A percentile compares a stretch with the other conserved stretches of the same genome.
Conservation (phyloP, 1,140 invertebrate species). For the Solenopsis fugax region DNA sequence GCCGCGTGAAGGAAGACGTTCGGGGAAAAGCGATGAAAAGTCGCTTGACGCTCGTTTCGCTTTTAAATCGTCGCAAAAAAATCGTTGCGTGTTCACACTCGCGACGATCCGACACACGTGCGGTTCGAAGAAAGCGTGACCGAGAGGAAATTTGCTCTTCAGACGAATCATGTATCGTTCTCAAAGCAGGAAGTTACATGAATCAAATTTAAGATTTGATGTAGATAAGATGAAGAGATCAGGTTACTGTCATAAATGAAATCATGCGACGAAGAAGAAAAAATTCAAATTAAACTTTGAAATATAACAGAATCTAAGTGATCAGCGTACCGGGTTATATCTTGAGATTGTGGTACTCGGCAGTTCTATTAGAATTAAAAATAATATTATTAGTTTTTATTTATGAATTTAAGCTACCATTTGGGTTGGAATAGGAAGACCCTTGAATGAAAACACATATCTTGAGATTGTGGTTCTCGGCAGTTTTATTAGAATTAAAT, state of each 20-base stretch:
- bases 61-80: conserved; percentile 6
- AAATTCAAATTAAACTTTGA: background rate
- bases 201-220: conserved; percentile 9
- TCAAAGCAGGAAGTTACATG: background rate
- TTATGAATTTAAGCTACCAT: too few species aligned
- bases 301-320: background rate
- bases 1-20: background rate
- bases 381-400: too few species aligned
- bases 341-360: too few species aligned
- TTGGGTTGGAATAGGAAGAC: too few species aligned
- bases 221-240: background rate
- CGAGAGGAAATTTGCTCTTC: conserved; percentile 4
- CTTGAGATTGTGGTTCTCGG: too few species aligned
- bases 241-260: background rate
- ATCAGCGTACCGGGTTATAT: too few species aligned
- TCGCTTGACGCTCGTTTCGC: background rate
- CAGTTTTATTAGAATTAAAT: too few species aligned
- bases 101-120: background rate
- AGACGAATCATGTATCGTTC: background rate
- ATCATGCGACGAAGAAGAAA: background rate
- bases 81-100: background rate
- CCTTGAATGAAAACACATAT: too few species aligned
- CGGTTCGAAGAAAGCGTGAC: conserved; percentile 13
- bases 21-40: conserved; percentile 15
- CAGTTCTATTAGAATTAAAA: too few species aligned